These are phyloP conservation scores for Agrochola lota DNA, from an alignment of 2,888 invertebrate species.

Conservation along the genomic window DNA sequence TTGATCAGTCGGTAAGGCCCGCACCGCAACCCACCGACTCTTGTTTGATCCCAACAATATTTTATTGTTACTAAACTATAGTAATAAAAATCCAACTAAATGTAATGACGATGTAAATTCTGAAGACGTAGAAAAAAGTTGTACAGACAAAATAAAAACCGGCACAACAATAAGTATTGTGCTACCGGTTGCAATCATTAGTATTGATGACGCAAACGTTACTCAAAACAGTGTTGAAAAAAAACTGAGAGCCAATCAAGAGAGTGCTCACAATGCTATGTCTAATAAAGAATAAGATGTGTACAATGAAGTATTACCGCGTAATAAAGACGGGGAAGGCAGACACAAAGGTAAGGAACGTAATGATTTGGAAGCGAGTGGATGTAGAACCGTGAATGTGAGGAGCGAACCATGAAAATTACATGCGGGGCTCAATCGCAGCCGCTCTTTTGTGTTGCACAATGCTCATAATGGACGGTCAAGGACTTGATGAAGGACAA, in stretches of 20 bases:
- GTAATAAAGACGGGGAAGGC: slow-evolving; percentile 82
- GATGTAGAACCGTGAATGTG: slow-evolving; percentile 86
- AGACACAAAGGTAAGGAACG: slow-evolving; percentile 86
- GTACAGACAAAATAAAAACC: slow-evolving; percentile 74
- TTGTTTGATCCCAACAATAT: slow-evolving; percentile 75
- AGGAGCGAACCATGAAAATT: slow-evolving; percentile 88
- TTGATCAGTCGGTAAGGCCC: slow-evolving; percentile 59
- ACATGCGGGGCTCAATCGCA: slow-evolving; percentile 86
- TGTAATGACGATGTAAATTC: slow-evolving; percentile 88
- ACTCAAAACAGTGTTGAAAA: slow-evolving; percentile 84
- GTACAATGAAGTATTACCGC: slow-evolving; percentile 81
- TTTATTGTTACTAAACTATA: slow-evolving; percentile 83
- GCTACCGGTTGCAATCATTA: slow-evolving; percentile 88
- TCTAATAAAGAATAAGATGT: slow-evolving; percentile 81
- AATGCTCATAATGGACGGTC: slow-evolving; percentile 85
- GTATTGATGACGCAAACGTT: slow-evolving; percentile 89
- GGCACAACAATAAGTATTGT: slow-evolving; percentile 88
- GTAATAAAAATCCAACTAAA: slow-evolving; percentile 87
- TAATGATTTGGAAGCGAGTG: slow-evolving; percentile 90
- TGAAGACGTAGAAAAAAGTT: slow-evolving; percentile 74
- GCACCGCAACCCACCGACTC: slow-evolving; percentile 59
- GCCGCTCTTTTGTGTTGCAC: slow-evolving; percentile 85
- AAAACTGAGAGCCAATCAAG: slow-evolving; percentile 87
- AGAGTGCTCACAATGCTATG: slow-evolving; percentile 74
- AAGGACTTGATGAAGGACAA: slow-evolving; percentile 88